These are phyloP conservation scores for Pollenia amentaria DNA, from an alignment of 2,888 invertebrate genomes.

Conservation along the genomic window DNA sequence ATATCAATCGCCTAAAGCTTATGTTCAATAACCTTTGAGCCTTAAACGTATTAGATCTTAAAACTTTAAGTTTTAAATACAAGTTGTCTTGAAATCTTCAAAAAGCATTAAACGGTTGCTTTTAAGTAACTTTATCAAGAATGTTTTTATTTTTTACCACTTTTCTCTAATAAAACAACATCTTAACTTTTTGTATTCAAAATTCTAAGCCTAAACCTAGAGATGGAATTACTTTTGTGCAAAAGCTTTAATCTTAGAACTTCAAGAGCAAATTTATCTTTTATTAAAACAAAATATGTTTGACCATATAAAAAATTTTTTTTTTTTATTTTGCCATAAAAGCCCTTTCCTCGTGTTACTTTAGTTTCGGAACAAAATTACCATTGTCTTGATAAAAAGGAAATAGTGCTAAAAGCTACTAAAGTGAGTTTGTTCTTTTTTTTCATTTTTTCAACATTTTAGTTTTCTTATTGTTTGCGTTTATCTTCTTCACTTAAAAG, in stretches of 20 bases:
- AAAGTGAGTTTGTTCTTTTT: constrained; percentile 49
- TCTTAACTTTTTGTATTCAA: background rate
- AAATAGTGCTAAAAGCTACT: constrained; percentile 52
- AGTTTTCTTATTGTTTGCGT: constrained; percentile 33
- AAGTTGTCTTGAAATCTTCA: no score
- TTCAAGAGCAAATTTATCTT: no score
- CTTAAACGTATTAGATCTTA: no score
- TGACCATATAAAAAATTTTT: no score
- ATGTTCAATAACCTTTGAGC: no score
- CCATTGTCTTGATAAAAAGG: constrained; percentile 34
- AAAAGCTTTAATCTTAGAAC: no score
- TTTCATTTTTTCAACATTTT: constrained; percentile 5
- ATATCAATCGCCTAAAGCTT: background rate
- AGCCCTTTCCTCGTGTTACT: background rate
- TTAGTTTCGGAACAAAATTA: constrained; percentile 28
- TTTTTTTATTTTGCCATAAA: background rate
- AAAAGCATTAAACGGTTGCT: no score
- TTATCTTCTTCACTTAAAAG: constrained; percentile 70
- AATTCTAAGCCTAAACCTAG: background rate
- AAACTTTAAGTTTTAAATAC: no score
- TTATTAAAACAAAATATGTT: no score
- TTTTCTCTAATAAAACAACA: background rate
- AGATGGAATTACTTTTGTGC: no score
- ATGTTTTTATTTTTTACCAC: no score
- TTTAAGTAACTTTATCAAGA: no score